Conservation (phyloP, 2,888 invertebrate species). For the Adineta ricciae region DNA sequence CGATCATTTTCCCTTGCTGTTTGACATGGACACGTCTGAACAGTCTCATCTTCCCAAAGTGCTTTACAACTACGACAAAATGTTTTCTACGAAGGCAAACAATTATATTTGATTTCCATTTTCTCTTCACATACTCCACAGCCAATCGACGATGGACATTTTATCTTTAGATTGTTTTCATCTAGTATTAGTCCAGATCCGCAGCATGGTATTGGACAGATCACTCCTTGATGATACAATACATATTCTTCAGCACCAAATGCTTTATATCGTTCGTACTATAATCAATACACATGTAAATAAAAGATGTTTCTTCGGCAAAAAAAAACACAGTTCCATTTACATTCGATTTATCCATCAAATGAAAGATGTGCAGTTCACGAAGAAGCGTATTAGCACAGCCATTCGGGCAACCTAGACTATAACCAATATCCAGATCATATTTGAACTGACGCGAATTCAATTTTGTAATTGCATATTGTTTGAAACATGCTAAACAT, state of each 20-base stretch:
- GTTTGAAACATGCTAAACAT: conserved; percentile 20
- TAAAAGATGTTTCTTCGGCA: not conserved
- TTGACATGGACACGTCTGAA: not conserved
- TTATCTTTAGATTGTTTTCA: not conserved
- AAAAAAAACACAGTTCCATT: not conserved
- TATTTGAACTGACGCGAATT: conserved; percentile 9
- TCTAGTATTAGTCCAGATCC: not conserved
- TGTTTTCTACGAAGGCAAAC: not conserved
- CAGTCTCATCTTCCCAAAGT: not conserved
- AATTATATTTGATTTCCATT: too few relatives aligned
- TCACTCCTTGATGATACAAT: not conserved
- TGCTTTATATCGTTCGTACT: conserved; percentile 19
- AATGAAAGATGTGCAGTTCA: not conserved
- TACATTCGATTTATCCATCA: conserved; percentile 1
- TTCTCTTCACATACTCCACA: not conserved
- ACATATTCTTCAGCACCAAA: conserved; percentile 19
- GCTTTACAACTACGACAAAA: conserved; percentile 10
- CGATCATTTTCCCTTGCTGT: not conserved
- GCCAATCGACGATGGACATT: not conserved
- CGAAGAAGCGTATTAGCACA: not conserved
- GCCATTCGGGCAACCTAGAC: not conserved
- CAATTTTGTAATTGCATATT: conserved; percentile 14
- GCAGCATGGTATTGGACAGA: not conserved
- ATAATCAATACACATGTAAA: not conserved
- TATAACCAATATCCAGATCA: conserved; percentile 21